A percentile compares a stretch with the other conserved stretches of the same genome.
Evolutionary conservation across 2,797 vertebrate species (phyloP).

Genomic region (Parambassis ranga): DNA sequence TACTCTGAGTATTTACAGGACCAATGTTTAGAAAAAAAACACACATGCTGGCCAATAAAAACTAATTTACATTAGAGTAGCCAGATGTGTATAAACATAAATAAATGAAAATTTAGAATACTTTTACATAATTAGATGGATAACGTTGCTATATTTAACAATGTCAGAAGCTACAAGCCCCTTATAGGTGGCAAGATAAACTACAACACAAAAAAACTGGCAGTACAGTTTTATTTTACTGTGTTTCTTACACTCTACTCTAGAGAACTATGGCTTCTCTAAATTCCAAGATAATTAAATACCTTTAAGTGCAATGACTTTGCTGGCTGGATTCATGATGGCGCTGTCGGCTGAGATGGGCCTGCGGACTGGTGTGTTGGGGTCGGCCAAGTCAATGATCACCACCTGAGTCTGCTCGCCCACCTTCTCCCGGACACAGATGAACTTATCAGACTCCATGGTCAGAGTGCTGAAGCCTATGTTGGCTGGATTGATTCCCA

Average conservation of each 20-base stretch:
- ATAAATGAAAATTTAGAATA: constrained; percentile 37
- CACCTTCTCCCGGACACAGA: constrained; percentile 98
- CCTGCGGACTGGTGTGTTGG: constrained; percentile 94
- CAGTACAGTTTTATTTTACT: neutral
- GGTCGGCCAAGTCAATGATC: constrained; percentile 98
- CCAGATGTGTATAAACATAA: constrained; percentile 59
- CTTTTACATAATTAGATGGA: constrained; percentile 29
- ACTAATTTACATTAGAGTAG: constrained; percentile 59
- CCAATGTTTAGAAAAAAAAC: constrained; percentile 47
- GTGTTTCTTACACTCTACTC: neutral
- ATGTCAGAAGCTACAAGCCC: constrained; percentile 9
- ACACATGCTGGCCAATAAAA: constrained; percentile 55
- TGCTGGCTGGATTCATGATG: constrained; percentile 99
- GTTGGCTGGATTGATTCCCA: constrained; percentile 98
- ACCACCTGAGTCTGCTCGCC: constrained; percentile 98
- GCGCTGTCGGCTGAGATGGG: constrained; percentile 98
- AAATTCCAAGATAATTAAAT: constrained; percentile 44
- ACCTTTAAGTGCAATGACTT: constrained; percentile 99
- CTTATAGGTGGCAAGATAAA: constrained; percentile 8
- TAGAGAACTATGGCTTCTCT: neutral
- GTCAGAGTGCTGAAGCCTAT: constrained; percentile 99
- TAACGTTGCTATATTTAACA: constrained; percentile 31
- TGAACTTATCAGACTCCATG: constrained; percentile 99
- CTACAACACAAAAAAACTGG: neutral
- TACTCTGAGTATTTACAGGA: constrained; percentile 59